Evolutionary conservation across 2,113 vertebrate genomes (phyloP).

Genomic region (Nettapus auritus): DNA sequence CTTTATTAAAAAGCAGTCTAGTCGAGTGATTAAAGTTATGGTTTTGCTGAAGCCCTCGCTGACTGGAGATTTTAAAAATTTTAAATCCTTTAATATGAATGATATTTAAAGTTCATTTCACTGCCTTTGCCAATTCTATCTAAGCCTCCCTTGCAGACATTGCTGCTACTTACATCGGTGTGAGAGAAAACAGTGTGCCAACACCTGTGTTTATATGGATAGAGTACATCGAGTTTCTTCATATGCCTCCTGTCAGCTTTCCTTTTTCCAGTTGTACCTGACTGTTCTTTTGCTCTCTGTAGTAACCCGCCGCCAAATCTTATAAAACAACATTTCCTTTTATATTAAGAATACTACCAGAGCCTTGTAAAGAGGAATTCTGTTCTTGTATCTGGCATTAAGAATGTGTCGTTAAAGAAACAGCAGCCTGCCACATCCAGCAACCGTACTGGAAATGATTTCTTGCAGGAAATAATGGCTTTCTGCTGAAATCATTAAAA

Average conservation of each 20-base stretch:
- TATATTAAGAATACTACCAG: neutral
- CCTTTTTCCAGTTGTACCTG: neutral
- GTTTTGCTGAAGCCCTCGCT: neutral
- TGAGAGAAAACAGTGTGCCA: neutral
- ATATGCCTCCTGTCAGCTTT: neutral
- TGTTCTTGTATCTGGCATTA: neutral
- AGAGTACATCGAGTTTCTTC: neutral
- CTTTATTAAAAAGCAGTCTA: neutral
- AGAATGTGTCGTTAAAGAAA: neutral
- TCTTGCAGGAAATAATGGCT: conserved; percentile 56
- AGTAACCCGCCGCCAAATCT: neutral
- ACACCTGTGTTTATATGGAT: neutral
- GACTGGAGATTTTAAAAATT: neutral
- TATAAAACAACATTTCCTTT: conserved; percentile 27
- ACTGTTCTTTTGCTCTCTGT: neutral
- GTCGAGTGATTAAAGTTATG: neutral
- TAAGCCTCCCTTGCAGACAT: neutral
- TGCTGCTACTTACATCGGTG: neutral
- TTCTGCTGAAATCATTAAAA: conserved; percentile 57
- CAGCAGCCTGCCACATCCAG: conserved; percentile 33
- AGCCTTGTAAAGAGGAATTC: neutral
- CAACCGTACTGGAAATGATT: neutral
- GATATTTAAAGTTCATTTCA: neutral
- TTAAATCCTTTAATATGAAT: neutral
- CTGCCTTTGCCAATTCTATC: neutral